Conservation (phyloP, 2,113 vertebrate genomes). For the Campylorhamphus procurvoides region DNA sequence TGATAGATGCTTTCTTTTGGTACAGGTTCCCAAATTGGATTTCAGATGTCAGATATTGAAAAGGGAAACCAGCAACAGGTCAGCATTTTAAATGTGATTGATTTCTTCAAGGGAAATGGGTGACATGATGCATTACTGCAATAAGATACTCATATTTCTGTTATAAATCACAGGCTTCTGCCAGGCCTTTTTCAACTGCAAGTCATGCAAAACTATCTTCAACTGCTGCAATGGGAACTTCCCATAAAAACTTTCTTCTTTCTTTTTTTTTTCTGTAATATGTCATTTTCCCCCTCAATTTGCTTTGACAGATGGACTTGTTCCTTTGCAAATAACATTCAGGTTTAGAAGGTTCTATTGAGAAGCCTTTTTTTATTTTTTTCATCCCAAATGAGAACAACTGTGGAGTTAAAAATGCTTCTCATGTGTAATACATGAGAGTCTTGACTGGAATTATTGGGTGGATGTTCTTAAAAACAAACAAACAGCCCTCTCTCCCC, state of each 20-base stretch:
- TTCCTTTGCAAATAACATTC: not conserved
- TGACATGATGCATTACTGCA: conserved; percentile 81
- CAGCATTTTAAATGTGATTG: conserved; percentile 74
- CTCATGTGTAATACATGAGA: not conserved
- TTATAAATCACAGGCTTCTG: conserved; percentile 77
- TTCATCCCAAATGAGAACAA: not conserved
- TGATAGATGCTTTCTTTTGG: conserved; percentile 72
- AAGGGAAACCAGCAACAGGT: conserved; percentile 71
- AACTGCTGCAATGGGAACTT: conserved; percentile 23
- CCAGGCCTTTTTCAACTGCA: conserved; percentile 32
- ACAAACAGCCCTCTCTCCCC: not conserved
- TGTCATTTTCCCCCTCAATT: conserved; percentile 37
- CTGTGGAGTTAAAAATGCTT: not conserved
- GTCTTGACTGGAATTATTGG: not conserved
- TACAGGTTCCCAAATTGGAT: conserved; percentile 72
- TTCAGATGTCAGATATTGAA: conserved; percentile 74
- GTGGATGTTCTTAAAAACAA: not conserved
- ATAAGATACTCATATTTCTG: conserved; percentile 78
- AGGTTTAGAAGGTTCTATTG: not conserved
- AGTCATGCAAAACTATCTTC: conserved; percentile 45
- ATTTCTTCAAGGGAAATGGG: conserved; percentile 74
- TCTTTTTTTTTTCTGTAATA: not conserved
- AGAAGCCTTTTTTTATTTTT: not conserved
- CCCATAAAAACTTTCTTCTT: not conserved
- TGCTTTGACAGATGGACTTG: conserved; percentile 34